Conservation (phyloP, 2,113 vertebrate species). For the Entosphenus tridentatus region DNA sequence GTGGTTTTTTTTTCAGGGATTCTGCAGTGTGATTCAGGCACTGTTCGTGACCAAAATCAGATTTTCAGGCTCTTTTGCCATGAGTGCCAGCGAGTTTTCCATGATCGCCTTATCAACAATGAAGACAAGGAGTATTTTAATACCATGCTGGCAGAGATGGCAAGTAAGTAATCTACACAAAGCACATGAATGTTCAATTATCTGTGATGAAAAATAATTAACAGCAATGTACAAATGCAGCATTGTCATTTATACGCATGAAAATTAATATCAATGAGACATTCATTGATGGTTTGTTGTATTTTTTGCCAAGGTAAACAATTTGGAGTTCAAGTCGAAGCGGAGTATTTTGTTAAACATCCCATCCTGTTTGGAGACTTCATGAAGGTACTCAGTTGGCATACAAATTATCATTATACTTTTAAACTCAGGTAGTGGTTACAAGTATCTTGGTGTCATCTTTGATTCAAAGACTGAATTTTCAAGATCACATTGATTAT, state of each 20-base stretch:
- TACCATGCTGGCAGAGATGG: constrained; percentile 39
- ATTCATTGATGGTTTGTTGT: constrained; percentile 1
- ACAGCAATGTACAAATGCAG: too few species aligned
- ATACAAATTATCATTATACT: not conserved
- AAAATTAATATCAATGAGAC: too few species aligned
- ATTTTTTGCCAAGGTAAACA: constrained; percentile 25
- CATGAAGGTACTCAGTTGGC: constrained; percentile 26
- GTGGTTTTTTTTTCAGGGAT: constrained; percentile 21
- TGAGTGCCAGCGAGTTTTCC: constrained; percentile 49
- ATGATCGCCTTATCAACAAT: constrained; percentile 41
- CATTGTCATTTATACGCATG: too few species aligned
- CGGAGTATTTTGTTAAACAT: constrained; percentile 28
- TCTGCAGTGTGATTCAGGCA: constrained; percentile 32
- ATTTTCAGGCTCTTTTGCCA: constrained; percentile 52
- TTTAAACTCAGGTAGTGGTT: not conserved
- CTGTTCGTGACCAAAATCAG: constrained; percentile 33
- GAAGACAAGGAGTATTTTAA: constrained; percentile 51
- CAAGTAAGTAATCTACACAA: constrained; percentile 22
- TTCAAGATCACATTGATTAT: too few species aligned
- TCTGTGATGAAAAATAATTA: too few species aligned
- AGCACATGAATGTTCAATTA: too few species aligned
- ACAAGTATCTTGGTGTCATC: too few species aligned
- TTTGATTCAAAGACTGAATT: too few species aligned
- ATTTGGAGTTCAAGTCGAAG: constrained; percentile 34
- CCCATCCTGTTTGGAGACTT: constrained; percentile 57